Conservation (phyloP, 2,888 invertebrate genomes). For the Euplexia lucipara region DNA sequence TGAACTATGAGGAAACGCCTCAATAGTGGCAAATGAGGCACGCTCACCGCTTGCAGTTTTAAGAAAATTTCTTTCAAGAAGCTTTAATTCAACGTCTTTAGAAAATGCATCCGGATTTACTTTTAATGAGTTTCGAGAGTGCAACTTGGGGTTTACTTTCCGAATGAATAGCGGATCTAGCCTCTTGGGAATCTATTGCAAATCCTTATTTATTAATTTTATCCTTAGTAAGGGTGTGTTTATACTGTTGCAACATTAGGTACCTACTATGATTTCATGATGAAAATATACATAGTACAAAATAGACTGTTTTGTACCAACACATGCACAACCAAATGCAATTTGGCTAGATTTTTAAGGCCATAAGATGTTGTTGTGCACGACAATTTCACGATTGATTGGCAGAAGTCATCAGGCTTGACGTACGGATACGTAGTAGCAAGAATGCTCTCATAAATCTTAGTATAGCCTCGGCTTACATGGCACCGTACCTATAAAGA, state of each 20-base stretch:
- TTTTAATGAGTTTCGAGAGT: conserved; percentile 90
- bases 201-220: conserved; percentile 71
- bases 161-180: conserved; percentile 83
- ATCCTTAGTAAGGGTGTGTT: conserved; percentile 45
- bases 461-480: conserved; percentile 74
- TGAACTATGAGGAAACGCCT: conserved; percentile 80
- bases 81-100: conserved; percentile 88
- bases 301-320: no score
- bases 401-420: conserved; percentile 84
- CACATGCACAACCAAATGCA: conserved; percentile 31
- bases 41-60: conserved; percentile 84
- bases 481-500: conserved; percentile 55
- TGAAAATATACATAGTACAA: no score
- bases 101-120: conserved; percentile 89
- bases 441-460: conserved; percentile 85
- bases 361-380: conserved; percentile 68
- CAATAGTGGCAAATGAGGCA: conserved; percentile 90
- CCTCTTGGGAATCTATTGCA: conserved; percentile 68
- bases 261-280: background rate
- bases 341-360: conserved; percentile 42
- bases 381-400: conserved; percentile 84
- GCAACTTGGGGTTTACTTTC: conserved; percentile 87
- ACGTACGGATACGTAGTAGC: conserved; percentile 78
- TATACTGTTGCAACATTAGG: conserved; percentile 1
- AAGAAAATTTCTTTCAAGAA: conserved; percentile 87